Base-by-base conservation (phyloP, 2,113 vertebrate genomes). In the Parotia lawesii region DNA sequence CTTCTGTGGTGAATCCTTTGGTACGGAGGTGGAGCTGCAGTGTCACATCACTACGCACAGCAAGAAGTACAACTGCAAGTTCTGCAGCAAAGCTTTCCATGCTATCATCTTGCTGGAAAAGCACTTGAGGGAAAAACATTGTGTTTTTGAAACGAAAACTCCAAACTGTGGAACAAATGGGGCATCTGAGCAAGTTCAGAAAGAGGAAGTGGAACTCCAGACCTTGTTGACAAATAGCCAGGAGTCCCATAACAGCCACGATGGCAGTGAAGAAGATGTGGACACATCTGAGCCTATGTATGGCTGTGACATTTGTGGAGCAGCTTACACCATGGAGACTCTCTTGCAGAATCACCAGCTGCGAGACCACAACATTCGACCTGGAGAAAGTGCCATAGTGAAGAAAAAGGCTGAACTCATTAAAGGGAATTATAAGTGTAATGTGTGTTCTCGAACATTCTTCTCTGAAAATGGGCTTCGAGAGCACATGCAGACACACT, bases 11-110 rank as follows among this genome's bases (percentile, higher is more conserved):
- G 99, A 99, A 96, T 98, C 99, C n/a, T 99, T 99, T 47, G 99
- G 99, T 95, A 99, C 99, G 0, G 99, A 99, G 96, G 99, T 99
- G 87, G 99, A 99, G 96, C 98, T 99, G 35, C 99, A 99, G 97
- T 99, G 99, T 85, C 99, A 99, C 97, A 99, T 99, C 91, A 99
- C 99, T 53, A 99, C 99, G 0, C 99, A 99, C 97, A 99, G 99
- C 96, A 99, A 99, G 97, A 99, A 99, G 96, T 99, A 99, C 95
- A 99, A 99, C 97, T 99, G 99, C 96, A 99, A 99, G 89, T 99
- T 99, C 97, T 99, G 99, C 97, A 99, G 99, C 96, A 99, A 99
- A 92, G 99, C 99, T 91, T 99, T 99, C 97, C 99, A 99, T 15
- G 99, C 99, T 53, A 99, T 99, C 54, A 98, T 99, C 83, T 96